phyloP scores from a whole-genome alignment of 2,888 invertebrate genomes.

The Sphaerophoria taeniata region DNA sequence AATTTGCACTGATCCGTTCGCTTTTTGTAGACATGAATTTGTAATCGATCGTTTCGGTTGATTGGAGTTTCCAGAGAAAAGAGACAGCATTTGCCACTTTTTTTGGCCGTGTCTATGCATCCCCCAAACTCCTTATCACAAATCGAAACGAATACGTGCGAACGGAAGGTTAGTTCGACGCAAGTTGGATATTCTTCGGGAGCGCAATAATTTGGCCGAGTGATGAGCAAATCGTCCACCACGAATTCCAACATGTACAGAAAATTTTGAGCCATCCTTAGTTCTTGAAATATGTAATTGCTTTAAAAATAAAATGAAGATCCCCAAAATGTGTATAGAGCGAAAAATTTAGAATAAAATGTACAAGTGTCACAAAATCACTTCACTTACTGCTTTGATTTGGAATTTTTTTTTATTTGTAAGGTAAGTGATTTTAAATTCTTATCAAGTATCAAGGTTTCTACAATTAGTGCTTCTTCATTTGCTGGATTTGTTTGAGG shows the following conservation, averaged over 20 bases:
- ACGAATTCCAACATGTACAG: conserved; percentile 82
- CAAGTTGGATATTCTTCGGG: conserved; percentile 82
- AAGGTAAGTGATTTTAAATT: conserved; percentile 30
- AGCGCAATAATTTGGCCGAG: conserved; percentile 81
- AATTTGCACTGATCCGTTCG: conserved; percentile 81
- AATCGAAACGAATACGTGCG: conserved; percentile 80
- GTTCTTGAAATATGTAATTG: not conserved
- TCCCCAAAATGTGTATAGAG: not conserved
- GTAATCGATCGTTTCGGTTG: conserved; percentile 79
- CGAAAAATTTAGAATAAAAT: conserved; percentile 46
- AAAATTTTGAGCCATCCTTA: conserved; percentile 78
- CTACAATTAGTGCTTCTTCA: conserved; percentile 75
- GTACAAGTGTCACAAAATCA: conserved; percentile 8
- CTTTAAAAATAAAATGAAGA: conserved; percentile 1
- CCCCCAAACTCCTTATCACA: conserved; percentile 81
- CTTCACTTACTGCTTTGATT: conserved; percentile 27
- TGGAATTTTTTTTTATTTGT: not conserved
- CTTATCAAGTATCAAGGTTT: not conserved
- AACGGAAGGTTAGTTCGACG: conserved; percentile 81
- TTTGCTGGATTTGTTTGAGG: conserved; percentile 89
- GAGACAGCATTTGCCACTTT: conserved; percentile 80
- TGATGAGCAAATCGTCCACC: conserved; percentile 81
- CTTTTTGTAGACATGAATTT: conserved; percentile 80
- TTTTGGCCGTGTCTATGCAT: conserved; percentile 77
- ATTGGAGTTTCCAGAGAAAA: conserved; percentile 80